A percentile compares a stretch with the other conserved stretches of the same genome.
phyloP scores from a whole-genome alignment of 1,140 invertebrate species.

The Zaprionus kolodkinae region DNA sequence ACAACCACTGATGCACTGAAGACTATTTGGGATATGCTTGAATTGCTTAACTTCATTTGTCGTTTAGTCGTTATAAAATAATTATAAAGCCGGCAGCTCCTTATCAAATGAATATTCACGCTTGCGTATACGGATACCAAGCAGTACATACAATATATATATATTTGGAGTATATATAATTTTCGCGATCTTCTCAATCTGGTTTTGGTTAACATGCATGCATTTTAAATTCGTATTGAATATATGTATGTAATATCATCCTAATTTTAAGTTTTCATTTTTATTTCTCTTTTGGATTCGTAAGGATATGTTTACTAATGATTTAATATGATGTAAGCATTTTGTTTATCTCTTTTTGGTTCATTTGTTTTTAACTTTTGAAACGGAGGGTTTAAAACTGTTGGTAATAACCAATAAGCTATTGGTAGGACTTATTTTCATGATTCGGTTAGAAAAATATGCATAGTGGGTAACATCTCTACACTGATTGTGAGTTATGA shows the following conservation, averaged over 20 bases:
- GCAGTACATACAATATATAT: neutral
- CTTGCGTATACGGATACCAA: conserved; percentile 17
- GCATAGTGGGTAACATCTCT: conserved; percentile 56
- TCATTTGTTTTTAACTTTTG: conserved; percentile 78
- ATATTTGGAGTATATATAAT: neutral
- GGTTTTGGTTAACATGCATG: conserved; percentile 39
- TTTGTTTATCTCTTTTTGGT: conserved; percentile 59
- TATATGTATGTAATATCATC: conserved; percentile 37
- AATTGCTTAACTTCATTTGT: conserved; percentile 66
- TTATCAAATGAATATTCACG: conserved; percentile 28
- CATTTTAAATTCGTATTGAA: conserved; percentile 55
- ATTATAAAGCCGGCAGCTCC: conserved; percentile 64
- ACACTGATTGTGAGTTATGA: conserved; percentile 53
- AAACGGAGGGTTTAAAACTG: conserved; percentile 79
- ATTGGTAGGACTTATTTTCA: conserved; percentile 66
- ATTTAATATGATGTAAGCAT: conserved; percentile 55
- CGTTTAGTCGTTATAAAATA: conserved; percentile 50
- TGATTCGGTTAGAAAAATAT: conserved; percentile 66
- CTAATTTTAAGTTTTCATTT: conserved; percentile 29
- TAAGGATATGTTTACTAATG: conserved; percentile 55
- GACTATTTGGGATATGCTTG: conserved; percentile 82
- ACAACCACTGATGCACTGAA: conserved; percentile 76
- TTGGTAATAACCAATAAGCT: conserved; percentile 46
- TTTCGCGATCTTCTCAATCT: conserved; percentile 16
- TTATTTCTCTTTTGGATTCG: conserved; percentile 10